phyloP scores from a whole-genome alignment of 1,140 invertebrate species.

The Drosophila varians region DNA sequence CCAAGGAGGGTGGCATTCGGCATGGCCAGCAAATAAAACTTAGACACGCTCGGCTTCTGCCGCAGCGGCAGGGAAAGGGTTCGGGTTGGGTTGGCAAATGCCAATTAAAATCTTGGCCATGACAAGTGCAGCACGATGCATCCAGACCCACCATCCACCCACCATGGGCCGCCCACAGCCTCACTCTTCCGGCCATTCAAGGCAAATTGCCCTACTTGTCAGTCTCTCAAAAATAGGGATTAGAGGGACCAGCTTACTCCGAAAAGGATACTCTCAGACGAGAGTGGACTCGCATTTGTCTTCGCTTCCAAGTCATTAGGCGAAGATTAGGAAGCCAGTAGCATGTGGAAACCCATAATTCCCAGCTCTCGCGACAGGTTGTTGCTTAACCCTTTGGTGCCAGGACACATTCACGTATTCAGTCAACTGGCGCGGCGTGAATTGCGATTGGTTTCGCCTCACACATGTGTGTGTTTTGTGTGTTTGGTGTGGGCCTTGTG shows the following conservation, averaged over 20 bases:
- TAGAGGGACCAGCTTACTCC: too few species aligned
- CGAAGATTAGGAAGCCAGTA: too few species aligned
- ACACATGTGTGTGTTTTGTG: slow-evolving; percentile 16
- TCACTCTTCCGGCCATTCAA: slow-evolving; percentile 19
- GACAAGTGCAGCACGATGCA: slow-evolving; percentile 66
- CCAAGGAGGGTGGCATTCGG: slow-evolving; percentile 37
- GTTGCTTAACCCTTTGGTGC: neutral
- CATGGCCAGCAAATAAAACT: slow-evolving; percentile 80
- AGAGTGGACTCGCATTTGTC: too few species aligned
- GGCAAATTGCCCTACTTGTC: slow-evolving; percentile 77
- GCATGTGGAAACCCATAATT: neutral
- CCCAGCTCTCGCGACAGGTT: neutral
- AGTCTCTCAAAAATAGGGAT: too few species aligned
- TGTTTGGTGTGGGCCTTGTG: neutral
- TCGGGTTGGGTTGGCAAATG: slow-evolving; percentile 55
- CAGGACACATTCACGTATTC: slow-evolving; percentile 52
- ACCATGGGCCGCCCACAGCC: neutral
- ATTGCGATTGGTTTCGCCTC: slow-evolving; percentile 71
- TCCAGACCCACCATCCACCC: neutral
- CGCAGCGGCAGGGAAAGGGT: too few species aligned
- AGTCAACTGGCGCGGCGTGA: too few species aligned
- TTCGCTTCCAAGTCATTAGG: too few species aligned
- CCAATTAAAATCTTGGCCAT: slow-evolving; percentile 78
- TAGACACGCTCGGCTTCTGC: slow-evolving; percentile 62
- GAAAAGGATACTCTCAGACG: too few species aligned